phyloP scores from a whole-genome alignment of 2,888 invertebrate species.

The Drosophila pseudotalamancana region DNA sequence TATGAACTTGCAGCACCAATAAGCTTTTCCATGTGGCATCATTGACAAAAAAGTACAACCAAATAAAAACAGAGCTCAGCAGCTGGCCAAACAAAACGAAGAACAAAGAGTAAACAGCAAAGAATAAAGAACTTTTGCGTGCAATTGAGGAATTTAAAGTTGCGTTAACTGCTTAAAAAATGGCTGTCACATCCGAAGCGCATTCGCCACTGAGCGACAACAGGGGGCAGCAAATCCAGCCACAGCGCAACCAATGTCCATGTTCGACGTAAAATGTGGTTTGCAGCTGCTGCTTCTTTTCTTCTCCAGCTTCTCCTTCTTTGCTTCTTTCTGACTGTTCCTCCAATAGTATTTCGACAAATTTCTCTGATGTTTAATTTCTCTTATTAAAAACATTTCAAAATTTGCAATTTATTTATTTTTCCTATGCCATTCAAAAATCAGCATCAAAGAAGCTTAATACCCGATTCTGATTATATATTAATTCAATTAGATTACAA shows the following conservation, averaged over 20 bases:
- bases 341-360: not conserved
- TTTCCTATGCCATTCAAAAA: no score
- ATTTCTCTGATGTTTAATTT: not conserved
- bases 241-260: constrained; percentile 16
- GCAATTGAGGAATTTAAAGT: constrained; percentile 31
- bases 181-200: constrained; percentile 30
- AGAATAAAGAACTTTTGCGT: not conserved
- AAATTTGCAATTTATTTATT: no score
- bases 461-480: no score
- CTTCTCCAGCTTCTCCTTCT: no score
- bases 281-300: not conserved
- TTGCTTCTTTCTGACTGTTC: not conserved
- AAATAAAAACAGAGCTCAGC: constrained; percentile 18
- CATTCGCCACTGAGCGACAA: constrained; percentile 39
- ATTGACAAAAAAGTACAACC: constrained; percentile 16
- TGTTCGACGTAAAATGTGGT: not conserved
- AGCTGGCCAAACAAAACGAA: constrained; percentile 35
- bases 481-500: constrained; percentile 20
- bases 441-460: not conserved
- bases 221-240: constrained; percentile 20
- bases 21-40: constrained; percentile 21
- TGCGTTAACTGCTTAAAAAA: constrained; percentile 10
- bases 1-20: constrained; percentile 27
- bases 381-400: no score
- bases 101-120: constrained; percentile 4